Evolutionary conservation across 2,888 invertebrate genomes (phyloP).

Genomic region (Drosophila borborema): DNA sequence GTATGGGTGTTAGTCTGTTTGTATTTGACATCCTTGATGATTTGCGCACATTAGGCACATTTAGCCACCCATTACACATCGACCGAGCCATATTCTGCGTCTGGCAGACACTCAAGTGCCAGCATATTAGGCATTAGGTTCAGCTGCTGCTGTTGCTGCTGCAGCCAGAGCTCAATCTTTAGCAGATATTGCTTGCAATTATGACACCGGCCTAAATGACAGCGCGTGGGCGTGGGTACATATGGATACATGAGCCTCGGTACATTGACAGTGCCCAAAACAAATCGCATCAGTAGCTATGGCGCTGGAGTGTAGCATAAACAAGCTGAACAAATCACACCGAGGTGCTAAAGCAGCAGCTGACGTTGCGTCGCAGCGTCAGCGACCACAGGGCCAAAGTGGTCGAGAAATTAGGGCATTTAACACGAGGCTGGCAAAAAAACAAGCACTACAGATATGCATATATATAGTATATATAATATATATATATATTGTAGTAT

Average conservation of each 20-base stretch:
- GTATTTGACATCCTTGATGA: conserved; percentile 49
- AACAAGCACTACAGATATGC: conserved; percentile 1
- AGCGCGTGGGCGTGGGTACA: conserved; percentile 5
- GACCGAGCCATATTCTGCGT: conserved; percentile 6
- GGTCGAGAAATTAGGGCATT: conserved; percentile 75
- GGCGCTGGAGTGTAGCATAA: conserved; percentile 28
- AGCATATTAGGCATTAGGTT: conserved; percentile 39
- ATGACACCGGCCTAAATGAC: conserved; percentile 19
- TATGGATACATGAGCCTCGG: conserved; percentile 1
- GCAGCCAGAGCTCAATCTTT: conserved; percentile 2
- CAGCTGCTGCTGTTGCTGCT: conserved; percentile 1
- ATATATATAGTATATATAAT: neutral
- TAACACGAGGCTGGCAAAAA: conserved; percentile 62
- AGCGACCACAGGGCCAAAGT: conserved; percentile 15
- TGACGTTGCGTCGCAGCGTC: conserved; percentile 7
- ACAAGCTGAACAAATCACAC: conserved; percentile 51
- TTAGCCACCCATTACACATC: conserved; percentile 5
- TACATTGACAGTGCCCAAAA: neutral
- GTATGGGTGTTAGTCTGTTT: conserved; percentile 12
- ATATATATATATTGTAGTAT: neutral
- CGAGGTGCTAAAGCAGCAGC: conserved; percentile 61
- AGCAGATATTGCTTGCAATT: conserved; percentile 27
- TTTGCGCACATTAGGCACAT: conserved; percentile 45
- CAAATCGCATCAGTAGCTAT: conserved; percentile 6
- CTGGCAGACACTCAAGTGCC: conserved; percentile 45